Conservation (phyloP, 2,888 invertebrate genomes). For the Rotaria socialis region DNA sequence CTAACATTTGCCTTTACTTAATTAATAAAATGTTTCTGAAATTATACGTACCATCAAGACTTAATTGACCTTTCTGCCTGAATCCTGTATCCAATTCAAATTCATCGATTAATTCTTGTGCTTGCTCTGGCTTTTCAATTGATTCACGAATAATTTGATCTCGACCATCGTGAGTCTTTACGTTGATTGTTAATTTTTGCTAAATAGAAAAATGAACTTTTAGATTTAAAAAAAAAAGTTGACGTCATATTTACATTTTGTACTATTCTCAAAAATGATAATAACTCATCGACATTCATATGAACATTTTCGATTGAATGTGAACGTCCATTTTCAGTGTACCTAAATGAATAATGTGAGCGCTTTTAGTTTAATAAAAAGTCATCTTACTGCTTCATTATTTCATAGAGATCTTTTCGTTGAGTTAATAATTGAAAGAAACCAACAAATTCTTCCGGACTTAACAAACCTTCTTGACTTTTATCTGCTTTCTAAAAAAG, state of each 20-base stretch:
- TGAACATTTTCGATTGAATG: background rate
- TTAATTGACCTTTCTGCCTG: background rate
- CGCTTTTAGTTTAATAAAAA: background rate
- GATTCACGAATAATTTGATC: background rate
- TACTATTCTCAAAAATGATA: background rate
- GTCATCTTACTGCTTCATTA: background rate
- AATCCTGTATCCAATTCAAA: background rate
- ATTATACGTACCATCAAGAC: constrained; percentile 5
- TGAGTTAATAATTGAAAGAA: background rate
- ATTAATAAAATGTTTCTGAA: no score
- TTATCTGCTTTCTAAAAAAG: background rate
- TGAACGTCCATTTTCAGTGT: background rate
- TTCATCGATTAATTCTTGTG: background rate
- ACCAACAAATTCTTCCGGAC: background rate
- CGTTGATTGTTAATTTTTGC: no score
- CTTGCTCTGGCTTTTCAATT: background rate
- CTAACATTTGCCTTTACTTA: no score
- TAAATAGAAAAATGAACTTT: no score
- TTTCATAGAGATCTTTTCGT: background rate
- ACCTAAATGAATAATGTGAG: background rate
- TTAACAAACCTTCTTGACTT: background rate
- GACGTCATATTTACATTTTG: background rate
- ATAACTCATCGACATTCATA: background rate
- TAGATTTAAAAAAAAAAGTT: no score
- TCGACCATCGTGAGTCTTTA: no score